Evolutionary conservation across 2,888 invertebrate genomes (phyloP).

Genomic region (Pandemis cinnamomeana): DNA sequence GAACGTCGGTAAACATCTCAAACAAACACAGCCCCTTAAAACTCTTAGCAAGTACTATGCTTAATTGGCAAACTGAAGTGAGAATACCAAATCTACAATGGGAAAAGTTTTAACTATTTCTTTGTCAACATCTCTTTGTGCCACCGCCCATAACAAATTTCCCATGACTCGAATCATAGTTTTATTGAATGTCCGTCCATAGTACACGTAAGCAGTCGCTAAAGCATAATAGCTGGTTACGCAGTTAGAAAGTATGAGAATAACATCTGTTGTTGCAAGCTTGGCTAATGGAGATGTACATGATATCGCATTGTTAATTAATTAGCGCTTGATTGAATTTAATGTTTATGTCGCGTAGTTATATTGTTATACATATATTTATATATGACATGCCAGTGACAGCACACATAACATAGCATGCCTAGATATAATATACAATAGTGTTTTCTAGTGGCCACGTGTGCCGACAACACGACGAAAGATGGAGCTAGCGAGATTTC

Average conservation of each 20-base stretch:
- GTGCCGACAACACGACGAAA: too few species aligned
- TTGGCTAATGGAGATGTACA: constrained; percentile 33
- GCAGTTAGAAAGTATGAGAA: constrained; percentile 75
- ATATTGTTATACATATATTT: too few species aligned
- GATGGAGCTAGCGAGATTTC: too few species aligned
- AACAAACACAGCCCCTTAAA: too few species aligned
- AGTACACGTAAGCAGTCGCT: constrained; percentile 64
- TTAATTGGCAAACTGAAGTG: background rate
- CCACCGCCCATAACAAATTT: constrained; percentile 37
- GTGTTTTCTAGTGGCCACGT: too few species aligned
- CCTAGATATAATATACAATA: too few species aligned
- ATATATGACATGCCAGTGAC: too few species aligned
- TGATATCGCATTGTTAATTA: constrained; percentile 37
- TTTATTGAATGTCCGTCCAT: constrained; percentile 54
- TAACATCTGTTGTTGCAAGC: constrained; percentile 60
- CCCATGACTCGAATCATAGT: constrained; percentile 50
- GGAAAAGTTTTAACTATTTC: background rate
- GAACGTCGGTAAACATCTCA: too few species aligned
- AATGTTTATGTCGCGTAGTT: background rate
- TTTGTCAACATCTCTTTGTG: background rate
- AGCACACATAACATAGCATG: too few species aligned
- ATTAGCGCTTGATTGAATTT: constrained; percentile 18
- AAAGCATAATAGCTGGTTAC: constrained; percentile 73
- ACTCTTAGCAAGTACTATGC: too few species aligned
- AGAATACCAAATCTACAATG: background rate